Conservation (phyloP, 2,888 invertebrate genomes). For the Elegia similella region DNA sequence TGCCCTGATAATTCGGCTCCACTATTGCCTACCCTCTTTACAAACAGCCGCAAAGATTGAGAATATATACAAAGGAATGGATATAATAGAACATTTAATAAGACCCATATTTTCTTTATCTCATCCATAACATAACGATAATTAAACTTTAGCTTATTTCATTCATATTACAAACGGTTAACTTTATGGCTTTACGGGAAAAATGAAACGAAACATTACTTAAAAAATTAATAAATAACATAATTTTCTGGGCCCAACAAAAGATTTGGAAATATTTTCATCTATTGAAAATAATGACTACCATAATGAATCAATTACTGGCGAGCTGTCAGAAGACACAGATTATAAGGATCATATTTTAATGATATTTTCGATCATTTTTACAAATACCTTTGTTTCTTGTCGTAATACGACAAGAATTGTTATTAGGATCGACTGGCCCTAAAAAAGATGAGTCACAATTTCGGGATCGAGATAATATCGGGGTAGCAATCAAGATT, state of each 20-base stretch:
- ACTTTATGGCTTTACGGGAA: too few relatives aligned
- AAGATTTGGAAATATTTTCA: not conserved
- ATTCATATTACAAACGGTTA: too few relatives aligned
- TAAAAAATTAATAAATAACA: not conserved
- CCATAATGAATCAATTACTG: not conserved
- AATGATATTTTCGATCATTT: not conserved
- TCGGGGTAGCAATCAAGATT: not conserved
- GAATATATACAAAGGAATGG: slow-evolving; percentile 23
- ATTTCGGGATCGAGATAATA: not conserved
- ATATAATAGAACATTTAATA: not conserved
- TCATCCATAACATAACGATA: not conserved
- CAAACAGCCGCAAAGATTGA: slow-evolving; percentile 22
- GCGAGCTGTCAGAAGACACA: not conserved
- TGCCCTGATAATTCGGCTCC: slow-evolving; percentile 44
- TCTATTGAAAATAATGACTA: not conserved
- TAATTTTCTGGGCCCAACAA: not conserved
- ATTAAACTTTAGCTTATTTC: too few relatives aligned
- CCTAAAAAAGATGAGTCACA: not conserved
- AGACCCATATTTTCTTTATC: slow-evolving; percentile 2
- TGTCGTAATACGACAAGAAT: too few relatives aligned
- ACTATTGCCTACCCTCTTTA: slow-evolving; percentile 31
- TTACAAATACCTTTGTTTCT: not conserved
- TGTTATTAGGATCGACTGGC: not conserved
- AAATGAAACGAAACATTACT: too few relatives aligned
- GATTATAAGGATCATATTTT: not conserved